These are phyloP conservation scores for Petrosia ficiformis DNA, from an alignment of 37 sponge, comb jelly and placozoan genomes.

Conservation along the genomic window DNA sequence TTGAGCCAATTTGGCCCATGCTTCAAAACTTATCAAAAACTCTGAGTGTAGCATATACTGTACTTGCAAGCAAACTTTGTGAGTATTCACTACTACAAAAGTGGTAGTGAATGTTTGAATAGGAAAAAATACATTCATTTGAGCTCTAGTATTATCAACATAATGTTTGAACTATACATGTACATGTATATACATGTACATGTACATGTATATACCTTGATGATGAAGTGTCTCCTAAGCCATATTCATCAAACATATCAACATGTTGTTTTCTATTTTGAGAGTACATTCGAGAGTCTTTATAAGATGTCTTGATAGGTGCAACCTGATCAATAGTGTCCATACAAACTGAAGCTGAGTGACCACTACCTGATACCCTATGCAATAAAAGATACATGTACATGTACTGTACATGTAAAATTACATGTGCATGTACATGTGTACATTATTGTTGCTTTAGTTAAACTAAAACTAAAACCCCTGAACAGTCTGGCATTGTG, in stretches of 20 bases:
- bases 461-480: no score
- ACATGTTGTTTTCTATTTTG: not conserved
- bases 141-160: no score
- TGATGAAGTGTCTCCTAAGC: not conserved
- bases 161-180: no score
- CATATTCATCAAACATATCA: conserved; percentile 6
- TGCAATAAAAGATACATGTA: not conserved
- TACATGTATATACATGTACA: no score
- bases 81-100: no score
- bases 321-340: conserved; percentile 75
- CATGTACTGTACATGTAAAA: not conserved
- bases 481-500: no score
- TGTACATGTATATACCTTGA: not conserved
- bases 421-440: conserved; percentile 1
- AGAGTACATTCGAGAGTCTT: not conserved
- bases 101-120: no score
- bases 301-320: conserved; percentile 12
- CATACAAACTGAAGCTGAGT: conserved; percentile 84
- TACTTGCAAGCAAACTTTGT: no score
- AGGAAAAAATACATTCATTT: no score
- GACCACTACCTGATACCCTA: conserved; percentile 34
- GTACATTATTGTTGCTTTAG: not conserved
- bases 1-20: no score
- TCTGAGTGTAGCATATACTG: no score
- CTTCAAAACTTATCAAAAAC: no score